Conservation (phyloP, 2,113 vertebrate species). For the Willisornis vidua region DNA sequence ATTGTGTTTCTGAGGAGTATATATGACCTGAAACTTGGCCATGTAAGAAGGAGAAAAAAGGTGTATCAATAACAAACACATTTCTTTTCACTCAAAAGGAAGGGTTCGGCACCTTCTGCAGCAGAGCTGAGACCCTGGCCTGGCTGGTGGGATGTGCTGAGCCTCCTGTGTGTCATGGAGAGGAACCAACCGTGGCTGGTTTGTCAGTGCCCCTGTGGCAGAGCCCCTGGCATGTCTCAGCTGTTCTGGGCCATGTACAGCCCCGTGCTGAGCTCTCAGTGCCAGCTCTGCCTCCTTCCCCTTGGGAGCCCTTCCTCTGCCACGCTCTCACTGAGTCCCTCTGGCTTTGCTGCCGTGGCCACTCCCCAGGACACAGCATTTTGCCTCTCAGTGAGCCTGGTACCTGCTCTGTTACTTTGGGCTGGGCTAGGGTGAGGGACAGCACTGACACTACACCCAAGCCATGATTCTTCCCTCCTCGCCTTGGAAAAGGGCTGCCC, state of each 20-base stretch:
- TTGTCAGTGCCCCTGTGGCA: accelerated
- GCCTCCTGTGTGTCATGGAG: neutral
- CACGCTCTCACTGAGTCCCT: neutral
- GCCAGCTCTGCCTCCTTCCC: neutral
- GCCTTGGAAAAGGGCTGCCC: neutral
- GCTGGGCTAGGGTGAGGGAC: neutral
- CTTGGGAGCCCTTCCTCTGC: neutral
- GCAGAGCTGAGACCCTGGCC: neutral
- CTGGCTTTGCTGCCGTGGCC: neutral
- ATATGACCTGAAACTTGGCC: neutral
- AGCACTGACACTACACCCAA: neutral
- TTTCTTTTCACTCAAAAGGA: neutral
- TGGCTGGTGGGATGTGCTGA: neutral
- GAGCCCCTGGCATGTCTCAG: neutral
- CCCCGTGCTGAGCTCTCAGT: neutral
- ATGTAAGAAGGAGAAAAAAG: neutral
- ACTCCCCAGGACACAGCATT: neutral
- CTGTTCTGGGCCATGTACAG: neutral
- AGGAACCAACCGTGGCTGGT: neutral
- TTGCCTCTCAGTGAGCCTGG: neutral
- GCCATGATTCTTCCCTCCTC: neutral
- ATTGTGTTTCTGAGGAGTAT: neutral
- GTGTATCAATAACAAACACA: neutral
- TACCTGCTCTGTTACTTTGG: neutral
- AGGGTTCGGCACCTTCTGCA: neutral